Evolutionary conservation across 1,140 invertebrate genomes (phyloP), one percentile per base, ranked within the genome.

Genomic region (Neodiprion lecontei): DNA sequence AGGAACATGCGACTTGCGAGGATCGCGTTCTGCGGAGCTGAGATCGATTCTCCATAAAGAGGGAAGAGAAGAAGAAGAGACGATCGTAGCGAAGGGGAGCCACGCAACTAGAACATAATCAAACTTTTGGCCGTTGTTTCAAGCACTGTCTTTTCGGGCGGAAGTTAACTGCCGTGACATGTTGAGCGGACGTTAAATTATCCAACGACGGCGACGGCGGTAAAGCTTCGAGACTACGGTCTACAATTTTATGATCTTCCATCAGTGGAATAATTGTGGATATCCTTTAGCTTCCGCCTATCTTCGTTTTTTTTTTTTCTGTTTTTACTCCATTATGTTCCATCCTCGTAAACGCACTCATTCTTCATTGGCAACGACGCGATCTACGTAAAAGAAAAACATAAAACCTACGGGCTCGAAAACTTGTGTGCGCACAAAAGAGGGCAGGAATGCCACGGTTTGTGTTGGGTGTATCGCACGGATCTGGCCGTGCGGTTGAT

Each of bases 1-100:
- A 17, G 11, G n/a, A 61, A 61, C 8, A 61, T 17, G 53, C 3
- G 4, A 14, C 53, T 61, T 17, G 11, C 0, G 11, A 9, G 53
- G 11, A 61, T 61, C 53, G 53, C 53, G 53, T 61, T 40, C 28
- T 40, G 14, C 67, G 0, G 10, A 4, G 70, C 12, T 47, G 21
- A 49, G 48, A 71, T 71, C 70, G 70, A 71, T 71, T 71, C n/a
- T 47, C 70, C 70, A 71, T 71, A 71, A 71, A 49, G 53, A 61
- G 53, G n/a, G 9, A 61, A 61, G 53, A 9, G 53, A 9, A 40
- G 28, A 40, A 40, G 28, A 40, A 61, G 53, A 21, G 23, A 40
- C 28, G 28, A 0, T 40, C 5, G 28, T 40, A 47, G 48, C 70
- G 23, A n/a, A 7, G 48, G n/a, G 21, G n/a, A 61, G 53, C 48